Conservation (phyloP, 2,797 vertebrate genomes). For the Platyrinchus mystaceus region DNA sequence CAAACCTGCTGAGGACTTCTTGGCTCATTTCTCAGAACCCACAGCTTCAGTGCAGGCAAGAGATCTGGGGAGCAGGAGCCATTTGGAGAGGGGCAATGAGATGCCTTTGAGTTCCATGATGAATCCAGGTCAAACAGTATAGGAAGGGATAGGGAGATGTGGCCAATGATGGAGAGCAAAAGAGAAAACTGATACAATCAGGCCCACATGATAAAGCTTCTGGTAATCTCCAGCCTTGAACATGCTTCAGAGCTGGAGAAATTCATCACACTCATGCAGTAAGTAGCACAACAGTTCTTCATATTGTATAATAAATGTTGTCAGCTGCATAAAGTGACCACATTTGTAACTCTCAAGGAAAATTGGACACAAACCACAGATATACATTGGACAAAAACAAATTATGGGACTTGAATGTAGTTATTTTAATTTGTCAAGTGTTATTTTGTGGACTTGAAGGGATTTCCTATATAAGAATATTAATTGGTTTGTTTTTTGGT, state of each 20-base stretch:
- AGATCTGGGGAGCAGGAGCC: background rate
- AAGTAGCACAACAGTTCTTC: background rate
- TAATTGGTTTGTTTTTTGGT: background rate
- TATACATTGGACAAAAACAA: background rate
- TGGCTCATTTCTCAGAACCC: background rate
- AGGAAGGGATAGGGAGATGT: background rate
- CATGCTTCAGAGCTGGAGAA: background rate
- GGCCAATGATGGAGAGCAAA: background rate
- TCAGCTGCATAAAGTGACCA: background rate
- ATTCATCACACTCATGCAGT: background rate
- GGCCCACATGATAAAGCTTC: background rate
- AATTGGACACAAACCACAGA: background rate
- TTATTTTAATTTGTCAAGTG: conserved; percentile 15
- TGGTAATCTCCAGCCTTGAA: background rate
- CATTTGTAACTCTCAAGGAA: background rate
- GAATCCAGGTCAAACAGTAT: background rate
- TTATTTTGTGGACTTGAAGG: background rate
- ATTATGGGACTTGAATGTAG: background rate
- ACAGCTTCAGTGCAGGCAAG: background rate
- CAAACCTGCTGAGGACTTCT: background rate
- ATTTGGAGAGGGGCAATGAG: background rate
- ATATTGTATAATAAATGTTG: conserved; percentile 37
- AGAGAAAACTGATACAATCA: background rate
- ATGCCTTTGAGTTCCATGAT: background rate
- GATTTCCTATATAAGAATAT: background rate